Evolutionary conservation across 2,797 vertebrate species (phyloP).

Genomic region (Sebastes diploproa): DNA sequence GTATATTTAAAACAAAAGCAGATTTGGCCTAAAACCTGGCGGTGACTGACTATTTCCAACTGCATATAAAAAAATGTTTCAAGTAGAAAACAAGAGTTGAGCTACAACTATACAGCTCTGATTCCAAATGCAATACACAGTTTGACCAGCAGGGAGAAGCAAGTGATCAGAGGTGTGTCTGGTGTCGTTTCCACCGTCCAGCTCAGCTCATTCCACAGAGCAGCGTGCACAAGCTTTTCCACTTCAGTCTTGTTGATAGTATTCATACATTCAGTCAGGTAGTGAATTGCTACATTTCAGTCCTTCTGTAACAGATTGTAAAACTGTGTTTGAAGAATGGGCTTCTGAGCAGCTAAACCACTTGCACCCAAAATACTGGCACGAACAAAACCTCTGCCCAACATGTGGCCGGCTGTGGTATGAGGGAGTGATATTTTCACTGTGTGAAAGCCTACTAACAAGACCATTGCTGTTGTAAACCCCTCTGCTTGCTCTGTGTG

Average conservation of each 20-base stretch:
- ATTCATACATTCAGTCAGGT: constrained; percentile 18
- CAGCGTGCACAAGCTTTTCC: background rate
- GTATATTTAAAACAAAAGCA: background rate
- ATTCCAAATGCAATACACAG: constrained; percentile 19
- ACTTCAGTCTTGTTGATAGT: constrained; percentile 5
- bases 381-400: background rate
- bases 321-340: background rate
- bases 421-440: constrained; percentile 2
- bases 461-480: constrained; percentile 11
- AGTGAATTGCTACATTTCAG: background rate
- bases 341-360: background rate
- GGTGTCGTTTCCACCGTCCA: background rate
- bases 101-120: background rate
- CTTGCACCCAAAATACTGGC: constrained; percentile 19
- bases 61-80: background rate
- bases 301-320: background rate
- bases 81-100: constrained; percentile 29
- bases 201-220: background rate
- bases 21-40: background rate
- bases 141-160: constrained; percentile 61
- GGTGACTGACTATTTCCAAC: background rate
- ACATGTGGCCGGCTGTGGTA: constrained; percentile 22
- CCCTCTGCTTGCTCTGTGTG: background rate
- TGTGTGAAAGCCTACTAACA: background rate
- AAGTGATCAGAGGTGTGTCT: constrained; percentile 18